Conservation (phyloP, 2,888 invertebrate genomes). For the Pasiphila rectangulata region DNA sequence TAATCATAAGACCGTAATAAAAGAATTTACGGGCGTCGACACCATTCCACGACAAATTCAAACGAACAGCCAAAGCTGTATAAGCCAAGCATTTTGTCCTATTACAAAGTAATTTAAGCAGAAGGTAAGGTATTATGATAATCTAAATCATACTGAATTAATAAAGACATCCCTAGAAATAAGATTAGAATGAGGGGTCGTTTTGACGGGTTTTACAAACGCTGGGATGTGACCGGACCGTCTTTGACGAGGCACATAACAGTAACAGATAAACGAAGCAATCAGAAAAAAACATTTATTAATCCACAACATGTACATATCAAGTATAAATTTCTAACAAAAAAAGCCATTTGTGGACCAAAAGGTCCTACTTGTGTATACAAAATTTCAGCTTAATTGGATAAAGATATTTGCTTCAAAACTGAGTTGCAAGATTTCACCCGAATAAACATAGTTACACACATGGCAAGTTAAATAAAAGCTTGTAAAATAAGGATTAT, state of each 20-base stretch:
- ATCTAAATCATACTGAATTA: slow-evolving; percentile 46
- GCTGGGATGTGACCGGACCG: neutral
- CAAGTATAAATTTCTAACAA: too few species aligned
- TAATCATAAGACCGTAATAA: slow-evolving; percentile 18
- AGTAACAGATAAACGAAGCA: neutral
- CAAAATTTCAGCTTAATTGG: too few species aligned
- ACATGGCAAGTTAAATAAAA: too few species aligned
- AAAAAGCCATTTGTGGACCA: too few species aligned
- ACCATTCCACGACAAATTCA: slow-evolving; percentile 30
- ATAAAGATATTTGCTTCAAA: too few species aligned
- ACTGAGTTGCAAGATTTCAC: too few species aligned
- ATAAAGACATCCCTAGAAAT: slow-evolving; percentile 37
- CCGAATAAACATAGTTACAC: too few species aligned
- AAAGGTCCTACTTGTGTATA: too few species aligned
- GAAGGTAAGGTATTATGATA: slow-evolving; percentile 46
- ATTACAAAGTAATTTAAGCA: slow-evolving; percentile 43
- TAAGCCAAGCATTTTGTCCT: slow-evolving; percentile 40
- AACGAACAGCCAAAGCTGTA: slow-evolving; percentile 37
- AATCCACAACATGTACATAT: too few species aligned
- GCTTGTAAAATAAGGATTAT: too few species aligned
- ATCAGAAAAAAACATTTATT: too few species aligned
- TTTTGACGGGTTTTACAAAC: slow-evolving; percentile 4
- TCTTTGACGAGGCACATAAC: neutral
- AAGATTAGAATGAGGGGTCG: slow-evolving; percentile 22
- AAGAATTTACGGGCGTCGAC: slow-evolving; percentile 16